phyloP scores from a whole-genome alignment of 2,113 vertebrate species.

The Podarcis raffonei region DNA sequence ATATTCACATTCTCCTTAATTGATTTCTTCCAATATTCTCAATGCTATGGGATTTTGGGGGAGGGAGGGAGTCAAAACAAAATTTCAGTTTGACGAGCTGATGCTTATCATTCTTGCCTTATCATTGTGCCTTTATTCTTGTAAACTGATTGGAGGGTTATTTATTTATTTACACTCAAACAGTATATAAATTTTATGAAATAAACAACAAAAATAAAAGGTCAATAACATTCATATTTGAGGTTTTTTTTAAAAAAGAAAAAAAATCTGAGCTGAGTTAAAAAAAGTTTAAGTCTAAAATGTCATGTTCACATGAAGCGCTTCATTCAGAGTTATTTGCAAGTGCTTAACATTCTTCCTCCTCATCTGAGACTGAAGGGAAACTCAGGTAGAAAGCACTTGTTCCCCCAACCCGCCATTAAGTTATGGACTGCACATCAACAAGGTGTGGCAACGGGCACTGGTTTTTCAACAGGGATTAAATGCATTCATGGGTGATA shows the following conservation, averaged over 20 bases:
- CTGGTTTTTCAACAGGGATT: neutral
- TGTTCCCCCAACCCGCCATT: neutral
- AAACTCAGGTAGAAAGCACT: neutral
- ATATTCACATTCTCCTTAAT: neutral
- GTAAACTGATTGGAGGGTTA: no score
- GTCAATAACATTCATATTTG: neutral
- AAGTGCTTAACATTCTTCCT: neutral
- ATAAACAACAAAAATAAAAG: no score
- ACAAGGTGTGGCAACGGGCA: neutral
- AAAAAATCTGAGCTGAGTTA: neutral
- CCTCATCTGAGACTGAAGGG: neutral
- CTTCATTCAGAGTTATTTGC: neutral
- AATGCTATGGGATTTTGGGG: neutral
- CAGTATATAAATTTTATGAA: no score
- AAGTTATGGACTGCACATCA: neutral
- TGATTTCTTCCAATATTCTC: neutral
- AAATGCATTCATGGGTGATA: neutral
- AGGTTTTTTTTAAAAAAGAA: neutral
- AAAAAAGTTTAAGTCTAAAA: neutral
- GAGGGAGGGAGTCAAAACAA: no score
- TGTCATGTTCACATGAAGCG: neutral
- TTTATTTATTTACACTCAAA: no score
- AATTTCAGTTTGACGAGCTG: neutral
- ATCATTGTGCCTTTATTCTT: neutral
- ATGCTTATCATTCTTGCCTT: neutral